These are phyloP conservation scores for Coptodon bakossiorum DNA, from an alignment of 2,113 vertebrate species.

Conservation along the genomic window DNA sequence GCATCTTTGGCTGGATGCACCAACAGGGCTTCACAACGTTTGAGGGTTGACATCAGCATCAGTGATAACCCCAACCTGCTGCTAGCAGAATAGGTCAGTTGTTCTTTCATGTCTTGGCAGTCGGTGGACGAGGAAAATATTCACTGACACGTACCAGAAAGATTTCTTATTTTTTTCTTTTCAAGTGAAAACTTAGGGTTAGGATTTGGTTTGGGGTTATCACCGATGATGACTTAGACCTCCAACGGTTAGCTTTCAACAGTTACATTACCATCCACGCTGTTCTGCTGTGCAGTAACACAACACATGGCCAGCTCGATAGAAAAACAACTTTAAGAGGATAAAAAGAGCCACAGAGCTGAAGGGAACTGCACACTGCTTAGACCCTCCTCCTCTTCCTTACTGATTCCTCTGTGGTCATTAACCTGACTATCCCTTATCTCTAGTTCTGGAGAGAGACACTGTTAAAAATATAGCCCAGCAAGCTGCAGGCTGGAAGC, in stretches of 20 bases:
- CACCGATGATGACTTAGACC: background rate
- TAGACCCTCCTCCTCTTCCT: background rate
- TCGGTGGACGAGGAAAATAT: background rate
- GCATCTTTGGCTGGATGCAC: background rate
- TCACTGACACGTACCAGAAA: rapidly evolving
- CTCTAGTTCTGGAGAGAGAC: background rate
- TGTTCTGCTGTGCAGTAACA: background rate
- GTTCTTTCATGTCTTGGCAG: background rate
- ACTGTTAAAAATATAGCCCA: background rate
- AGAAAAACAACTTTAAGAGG: background rate
- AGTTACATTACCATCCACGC: background rate
- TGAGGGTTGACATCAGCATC: background rate
- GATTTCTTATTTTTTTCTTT: background rate
- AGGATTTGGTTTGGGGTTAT: background rate
- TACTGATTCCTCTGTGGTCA: background rate
- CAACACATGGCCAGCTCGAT: background rate
- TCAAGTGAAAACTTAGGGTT: background rate
- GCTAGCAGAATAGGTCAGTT: rapidly evolving
- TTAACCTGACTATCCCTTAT: background rate
- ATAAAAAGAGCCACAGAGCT: background rate
- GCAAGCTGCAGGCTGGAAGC: background rate
- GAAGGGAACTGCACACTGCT: background rate
- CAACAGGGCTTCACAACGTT: background rate
- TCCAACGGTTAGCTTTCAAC: background rate
- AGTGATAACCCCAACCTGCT: background rate